Evolutionary conservation across 2,888 invertebrate genomes (phyloP).

Genomic region (Athalia cordata): DNA sequence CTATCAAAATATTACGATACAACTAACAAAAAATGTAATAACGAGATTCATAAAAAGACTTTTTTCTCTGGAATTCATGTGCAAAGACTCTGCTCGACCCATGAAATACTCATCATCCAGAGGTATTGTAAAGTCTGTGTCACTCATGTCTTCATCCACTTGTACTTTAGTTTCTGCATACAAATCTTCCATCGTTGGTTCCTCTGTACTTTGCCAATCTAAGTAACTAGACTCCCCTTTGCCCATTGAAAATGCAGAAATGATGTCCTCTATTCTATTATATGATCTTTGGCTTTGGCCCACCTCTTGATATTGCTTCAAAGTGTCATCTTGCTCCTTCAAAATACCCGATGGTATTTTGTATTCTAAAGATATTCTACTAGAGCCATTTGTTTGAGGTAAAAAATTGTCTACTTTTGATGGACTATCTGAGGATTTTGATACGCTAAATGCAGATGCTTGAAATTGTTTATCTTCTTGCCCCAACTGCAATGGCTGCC

Average conservation of each 20-base stretch:
- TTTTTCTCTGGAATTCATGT: background rate
- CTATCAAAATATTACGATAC: conserved; percentile 14
- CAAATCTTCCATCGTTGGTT: background rate
- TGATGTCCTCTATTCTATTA: conserved; percentile 29
- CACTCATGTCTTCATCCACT: conserved; percentile 46
- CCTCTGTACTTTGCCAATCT: background rate
- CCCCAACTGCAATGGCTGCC: conserved; percentile 28
- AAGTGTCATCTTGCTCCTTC: conserved; percentile 50
- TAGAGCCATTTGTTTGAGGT: conserved; percentile 46
- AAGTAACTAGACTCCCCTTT: conserved; percentile 20
- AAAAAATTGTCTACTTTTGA: conserved; percentile 11
- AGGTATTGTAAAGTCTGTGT: conserved; percentile 53
- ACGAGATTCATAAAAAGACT: background rate
- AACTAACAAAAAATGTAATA: background rate
- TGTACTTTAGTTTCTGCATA: background rate
- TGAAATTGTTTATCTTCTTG: conserved; percentile 20
- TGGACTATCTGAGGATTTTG: conserved; percentile 24
- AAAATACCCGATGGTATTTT: conserved; percentile 42
- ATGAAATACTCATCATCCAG: conserved; percentile 51
- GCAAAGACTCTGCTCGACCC: conserved; percentile 1
- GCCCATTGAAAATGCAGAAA: conserved; percentile 27
- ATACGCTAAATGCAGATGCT: background rate
- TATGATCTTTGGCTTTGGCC: conserved; percentile 41
- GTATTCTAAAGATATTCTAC: conserved; percentile 8
- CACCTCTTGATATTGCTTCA: conserved; percentile 55